phyloP scores from a whole-genome alignment of 2,888 invertebrate species.

The Andricus curvator region DNA sequence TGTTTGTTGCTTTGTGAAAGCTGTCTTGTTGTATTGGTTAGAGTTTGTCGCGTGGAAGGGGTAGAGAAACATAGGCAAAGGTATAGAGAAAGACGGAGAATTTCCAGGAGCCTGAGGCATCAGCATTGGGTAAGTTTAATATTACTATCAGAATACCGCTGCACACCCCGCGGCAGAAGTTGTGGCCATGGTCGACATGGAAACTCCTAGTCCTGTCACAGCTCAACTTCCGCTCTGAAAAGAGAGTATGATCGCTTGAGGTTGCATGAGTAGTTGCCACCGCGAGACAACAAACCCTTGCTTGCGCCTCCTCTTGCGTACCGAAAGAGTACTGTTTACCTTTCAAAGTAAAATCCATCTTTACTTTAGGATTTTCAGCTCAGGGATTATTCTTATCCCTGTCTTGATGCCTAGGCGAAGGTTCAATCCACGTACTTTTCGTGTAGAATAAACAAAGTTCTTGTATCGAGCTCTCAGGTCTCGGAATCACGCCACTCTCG shows the following conservation, averaged over 20 bases:
- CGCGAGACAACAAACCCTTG: background rate
- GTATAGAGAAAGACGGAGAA: slow-evolving; percentile 19
- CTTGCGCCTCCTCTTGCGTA: background rate
- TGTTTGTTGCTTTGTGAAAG: slow-evolving; percentile 11
- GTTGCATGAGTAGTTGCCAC: slow-evolving; percentile 19
- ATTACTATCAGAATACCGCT: slow-evolving; percentile 68
- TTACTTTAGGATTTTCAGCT: slow-evolving; percentile 25
- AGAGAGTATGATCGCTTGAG: slow-evolving; percentile 32
- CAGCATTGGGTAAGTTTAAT: slow-evolving; percentile 66
- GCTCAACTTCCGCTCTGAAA: slow-evolving; percentile 51
- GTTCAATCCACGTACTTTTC: background rate
- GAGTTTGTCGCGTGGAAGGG: background rate
- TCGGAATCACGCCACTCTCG: no score
- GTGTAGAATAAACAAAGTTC: slow-evolving; percentile 1
- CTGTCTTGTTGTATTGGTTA: slow-evolving; percentile 2
- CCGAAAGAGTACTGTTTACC: slow-evolving; percentile 1
- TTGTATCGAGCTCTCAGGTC: background rate
- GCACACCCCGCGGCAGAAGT: slow-evolving; percentile 61
- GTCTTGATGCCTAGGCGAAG: slow-evolving; percentile 4
- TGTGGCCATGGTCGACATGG: slow-evolving; percentile 62
- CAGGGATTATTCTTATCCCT: slow-evolving; percentile 29
- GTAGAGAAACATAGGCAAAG: background rate
- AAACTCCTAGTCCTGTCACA: slow-evolving; percentile 63
- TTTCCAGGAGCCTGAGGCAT: slow-evolving; percentile 58
- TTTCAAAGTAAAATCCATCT: slow-evolving; percentile 20